Conservation (phyloP, 2,888 invertebrate species). For the Phymatocera aterrima region DNA sequence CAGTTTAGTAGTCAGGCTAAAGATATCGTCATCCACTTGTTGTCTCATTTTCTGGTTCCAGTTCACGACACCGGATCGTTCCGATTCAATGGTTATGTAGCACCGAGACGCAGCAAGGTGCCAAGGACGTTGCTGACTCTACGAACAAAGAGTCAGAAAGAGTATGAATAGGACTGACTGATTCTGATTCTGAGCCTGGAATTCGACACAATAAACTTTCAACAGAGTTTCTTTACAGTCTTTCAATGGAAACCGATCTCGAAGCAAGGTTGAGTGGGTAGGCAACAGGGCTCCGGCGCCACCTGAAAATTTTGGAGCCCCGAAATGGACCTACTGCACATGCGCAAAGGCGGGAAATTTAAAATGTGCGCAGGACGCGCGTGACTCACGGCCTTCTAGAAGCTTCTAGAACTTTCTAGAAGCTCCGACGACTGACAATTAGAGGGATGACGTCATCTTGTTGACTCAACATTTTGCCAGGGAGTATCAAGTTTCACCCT, state of each 20-base stretch:
- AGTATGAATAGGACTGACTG: conserved; percentile 5
- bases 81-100: conserved; percentile 53
- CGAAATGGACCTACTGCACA: too few relatives aligned
- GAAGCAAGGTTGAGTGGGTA: conserved; percentile 40
- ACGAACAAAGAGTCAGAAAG: conserved; percentile 21
- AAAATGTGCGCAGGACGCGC: too few relatives aligned
- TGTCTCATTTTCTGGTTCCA: conserved; percentile 43
- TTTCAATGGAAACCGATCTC: conserved; percentile 40
- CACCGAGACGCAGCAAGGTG: conserved; percentile 49
- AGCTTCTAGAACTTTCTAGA: too few relatives aligned
- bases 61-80: conserved; percentile 50
- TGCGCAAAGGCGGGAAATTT: too few relatives aligned
- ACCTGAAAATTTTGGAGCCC: too few relatives aligned
- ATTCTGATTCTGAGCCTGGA: neutral
- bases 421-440: too few relatives aligned
- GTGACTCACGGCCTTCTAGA: too few relatives aligned
- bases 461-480: too few relatives aligned
- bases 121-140: conserved; percentile 53
- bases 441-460: too few relatives aligned
- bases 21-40: conserved; percentile 41
- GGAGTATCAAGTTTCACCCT: too few relatives aligned
- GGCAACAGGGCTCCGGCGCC: too few relatives aligned
- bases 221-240: conserved; percentile 38
- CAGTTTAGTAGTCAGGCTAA: neutral
- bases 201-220: conserved; percentile 11